Percentiles rank a stretch among this genome's conserved stretches.
Evolutionary conservation across 1,140 invertebrate species (phyloP).

Genomic region (Drosophila kepulauana): DNA sequence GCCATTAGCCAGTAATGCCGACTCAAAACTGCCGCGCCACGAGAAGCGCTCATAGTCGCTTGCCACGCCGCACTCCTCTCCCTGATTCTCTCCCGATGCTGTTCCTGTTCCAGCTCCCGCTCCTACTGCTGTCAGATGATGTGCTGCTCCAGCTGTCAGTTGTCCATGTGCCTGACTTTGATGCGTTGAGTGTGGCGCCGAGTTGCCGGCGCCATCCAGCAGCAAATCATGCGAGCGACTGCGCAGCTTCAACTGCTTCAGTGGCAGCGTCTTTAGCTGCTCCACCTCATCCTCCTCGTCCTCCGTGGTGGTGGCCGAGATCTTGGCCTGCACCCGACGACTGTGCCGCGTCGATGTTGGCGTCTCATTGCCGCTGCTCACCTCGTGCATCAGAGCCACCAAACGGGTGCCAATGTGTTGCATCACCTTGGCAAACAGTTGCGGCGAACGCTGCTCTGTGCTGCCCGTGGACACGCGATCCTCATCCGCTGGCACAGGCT

Average conservation of each 20-base stretch:
- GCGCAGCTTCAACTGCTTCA: slow-evolving; percentile 86
- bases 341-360: slow-evolving; percentile 85
- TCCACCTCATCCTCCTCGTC: slow-evolving; percentile 88
- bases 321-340: slow-evolving; percentile 86
- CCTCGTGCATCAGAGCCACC: slow-evolving; percentile 96
- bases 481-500: slow-evolving; percentile 18
- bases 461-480: slow-evolving; percentile 50
- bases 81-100: slow-evolving; percentile 70
- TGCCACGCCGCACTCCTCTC: slow-evolving; percentile 89
- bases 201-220: slow-evolving; percentile 85
- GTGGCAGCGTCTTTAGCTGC: slow-evolving; percentile 85
- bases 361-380: slow-evolving; percentile 89
- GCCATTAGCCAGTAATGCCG: slow-evolving; percentile 91
- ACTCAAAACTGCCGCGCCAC: slow-evolving; percentile 96
- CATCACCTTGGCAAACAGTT: slow-evolving; percentile 96
- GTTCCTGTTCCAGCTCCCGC: neutral
- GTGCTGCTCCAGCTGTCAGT: slow-evolving; percentile 78
- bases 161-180: slow-evolving; percentile 38
- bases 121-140: slow-evolving; percentile 48
- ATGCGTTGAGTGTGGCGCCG: slow-evolving; percentile 28
- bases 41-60: slow-evolving; percentile 95
- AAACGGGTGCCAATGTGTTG: slow-evolving; percentile 95
- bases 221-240: slow-evolving; percentile 93
- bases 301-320: slow-evolving; percentile 91
- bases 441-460: slow-evolving; percentile 90